Evolutionary conservation across 2,888 invertebrate genomes (phyloP).

Genomic region (Dasypogon diadema): DNA sequence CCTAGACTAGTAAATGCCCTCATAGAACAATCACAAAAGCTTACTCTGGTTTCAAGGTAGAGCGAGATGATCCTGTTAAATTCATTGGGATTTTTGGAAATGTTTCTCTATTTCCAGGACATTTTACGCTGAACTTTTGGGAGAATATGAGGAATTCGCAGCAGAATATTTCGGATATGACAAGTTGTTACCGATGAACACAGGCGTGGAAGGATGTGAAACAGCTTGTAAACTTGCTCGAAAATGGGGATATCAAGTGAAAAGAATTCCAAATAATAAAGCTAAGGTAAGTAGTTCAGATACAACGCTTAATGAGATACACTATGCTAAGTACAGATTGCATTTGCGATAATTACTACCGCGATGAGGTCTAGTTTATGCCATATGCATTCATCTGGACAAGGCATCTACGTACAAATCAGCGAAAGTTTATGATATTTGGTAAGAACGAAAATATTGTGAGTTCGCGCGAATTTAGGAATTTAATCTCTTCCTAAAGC

Average conservation of each 20-base stretch:
- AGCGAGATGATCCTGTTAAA: not conserved
- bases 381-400: too few species aligned
- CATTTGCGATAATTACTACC: too few species aligned
- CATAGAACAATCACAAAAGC: constrained; percentile 78
- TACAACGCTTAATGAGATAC: too few species aligned
- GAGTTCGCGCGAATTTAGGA: too few species aligned
- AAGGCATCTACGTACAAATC: too few species aligned
- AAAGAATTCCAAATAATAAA: constrained; percentile 84
- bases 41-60: constrained; percentile 88
- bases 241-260: constrained; percentile 92
- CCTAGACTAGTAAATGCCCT: constrained; percentile 84
- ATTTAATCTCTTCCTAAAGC: too few species aligned
- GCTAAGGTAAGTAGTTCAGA: constrained; percentile 74
- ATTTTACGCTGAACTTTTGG: constrained; percentile 88
- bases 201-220: constrained; percentile 95
- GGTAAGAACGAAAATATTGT: too few species aligned
- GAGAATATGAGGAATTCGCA: constrained; percentile 88
- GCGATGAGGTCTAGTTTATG: too few species aligned
- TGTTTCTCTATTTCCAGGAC: constrained; percentile 73
- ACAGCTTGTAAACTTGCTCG: constrained; percentile 93
- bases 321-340: too few species aligned
- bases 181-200: constrained; percentile 94
- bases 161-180: constrained; percentile 88
- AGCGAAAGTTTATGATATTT: too few species aligned
- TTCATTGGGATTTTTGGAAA: not conserved